Conservation (phyloP, 2,113 vertebrate genomes). For the Meriones unguiculatus region DNA sequence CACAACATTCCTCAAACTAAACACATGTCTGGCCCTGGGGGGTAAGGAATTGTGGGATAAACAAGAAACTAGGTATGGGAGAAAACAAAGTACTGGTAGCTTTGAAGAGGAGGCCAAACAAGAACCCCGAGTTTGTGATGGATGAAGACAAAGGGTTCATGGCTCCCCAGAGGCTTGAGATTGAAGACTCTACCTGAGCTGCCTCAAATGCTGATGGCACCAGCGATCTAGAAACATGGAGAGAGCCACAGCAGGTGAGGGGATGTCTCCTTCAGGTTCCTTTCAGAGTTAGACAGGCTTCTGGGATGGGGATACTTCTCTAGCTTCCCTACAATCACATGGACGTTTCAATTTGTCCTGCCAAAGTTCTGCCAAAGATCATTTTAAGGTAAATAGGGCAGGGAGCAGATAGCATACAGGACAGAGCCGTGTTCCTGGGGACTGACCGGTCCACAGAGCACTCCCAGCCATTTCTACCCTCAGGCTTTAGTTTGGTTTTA, state of each 20-base stretch:
- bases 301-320: background rate
- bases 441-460: background rate
- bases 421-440: background rate
- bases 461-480: background rate
- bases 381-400: background rate
- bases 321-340: background rate
- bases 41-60: background rate
- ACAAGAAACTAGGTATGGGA: background rate
- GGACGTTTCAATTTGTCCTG: background rate
- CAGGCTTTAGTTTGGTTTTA: constrained; percentile 11
- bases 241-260: background rate
- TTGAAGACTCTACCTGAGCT: background rate
- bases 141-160: background rate
- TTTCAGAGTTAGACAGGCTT: background rate
- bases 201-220: constrained; percentile 17
- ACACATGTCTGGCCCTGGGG: background rate
- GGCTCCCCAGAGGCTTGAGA: background rate
- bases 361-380: constrained; percentile 1
- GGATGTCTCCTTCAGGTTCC: background rate
- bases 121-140: background rate
- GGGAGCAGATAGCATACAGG: background rate
- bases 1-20: background rate
- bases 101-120: background rate
- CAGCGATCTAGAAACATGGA: constrained; percentile 20
- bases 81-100: background rate